A percentile compares a stretch with the other conserved stretches of the same genome.
These are phyloP conservation scores for Spatulosminthurus flaviceps DNA, from an alignment of 2,888 invertebrate genomes.

Conservation along the genomic window DNA sequence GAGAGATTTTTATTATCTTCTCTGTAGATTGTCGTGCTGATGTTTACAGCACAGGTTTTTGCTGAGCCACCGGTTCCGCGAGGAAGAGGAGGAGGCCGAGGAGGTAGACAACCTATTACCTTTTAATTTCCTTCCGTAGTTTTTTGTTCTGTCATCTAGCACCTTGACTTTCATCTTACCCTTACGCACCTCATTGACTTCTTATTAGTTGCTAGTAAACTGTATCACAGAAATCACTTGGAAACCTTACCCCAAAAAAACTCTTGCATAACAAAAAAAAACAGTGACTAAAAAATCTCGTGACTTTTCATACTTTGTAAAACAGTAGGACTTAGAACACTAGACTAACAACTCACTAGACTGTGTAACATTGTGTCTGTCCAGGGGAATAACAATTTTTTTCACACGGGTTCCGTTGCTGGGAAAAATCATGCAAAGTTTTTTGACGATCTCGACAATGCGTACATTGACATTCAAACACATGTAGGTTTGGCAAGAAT, in stretches of 20 bases:
- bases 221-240: no score
- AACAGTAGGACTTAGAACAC: no score
- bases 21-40: slow-evolving; percentile 22
- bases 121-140: not conserved
- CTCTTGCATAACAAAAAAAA: not conserved
- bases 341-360: not conserved
- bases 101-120: not conserved
- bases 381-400: not conserved
- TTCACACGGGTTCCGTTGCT: not conserved
- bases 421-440: not conserved
- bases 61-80: slow-evolving; percentile 9
- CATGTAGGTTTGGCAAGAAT: slow-evolving; percentile 7
- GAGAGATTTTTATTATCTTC: not conserved
- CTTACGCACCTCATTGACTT: not conserved
- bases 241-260: no score
- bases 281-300: not conserved
- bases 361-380: no score
- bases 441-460: not conserved
- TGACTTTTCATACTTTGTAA: not conserved
- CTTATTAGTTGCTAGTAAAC: no score
- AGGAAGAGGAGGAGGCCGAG: not conserved
- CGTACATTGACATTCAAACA: slow-evolving; percentile 13
- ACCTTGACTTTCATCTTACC: not conserved
- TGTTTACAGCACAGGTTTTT: slow-evolving; percentile 6
- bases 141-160: no score